Conservation (phyloP, 2,113 vertebrate species). For the Phoxinus phoxinus region DNA sequence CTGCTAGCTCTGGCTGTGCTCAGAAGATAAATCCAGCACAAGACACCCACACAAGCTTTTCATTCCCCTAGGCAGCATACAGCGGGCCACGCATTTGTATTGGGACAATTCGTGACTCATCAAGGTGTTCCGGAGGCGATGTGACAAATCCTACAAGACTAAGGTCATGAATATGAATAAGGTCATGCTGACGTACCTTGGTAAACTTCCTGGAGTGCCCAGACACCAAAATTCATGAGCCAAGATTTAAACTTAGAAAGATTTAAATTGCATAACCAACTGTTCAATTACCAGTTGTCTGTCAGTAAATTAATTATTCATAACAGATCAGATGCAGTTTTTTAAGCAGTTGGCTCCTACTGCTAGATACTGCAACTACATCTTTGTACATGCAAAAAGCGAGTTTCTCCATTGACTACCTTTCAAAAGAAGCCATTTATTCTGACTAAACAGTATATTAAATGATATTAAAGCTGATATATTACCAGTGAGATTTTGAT, state of each 20-base stretch:
- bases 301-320: not conserved
- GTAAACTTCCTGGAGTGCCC: not conserved
- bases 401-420: not conserved
- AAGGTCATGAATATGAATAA: slow-evolving; percentile 34
- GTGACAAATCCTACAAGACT: slow-evolving; percentile 53
- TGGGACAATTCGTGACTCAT: slow-evolving; percentile 65
- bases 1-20: slow-evolving; percentile 37
- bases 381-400: not conserved
- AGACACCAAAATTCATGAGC: not conserved
- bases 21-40: slow-evolving; percentile 54
- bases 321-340: too few species aligned
- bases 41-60: slow-evolving; percentile 62
- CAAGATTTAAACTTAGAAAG: not conserved
- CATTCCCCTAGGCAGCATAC: slow-evolving; percentile 53
- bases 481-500: too few species aligned
- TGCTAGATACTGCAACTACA: not conserved
- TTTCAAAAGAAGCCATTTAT: not conserved
- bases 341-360: not conserved
- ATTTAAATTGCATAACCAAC: not conserved
- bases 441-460: too few species aligned
- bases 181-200: slow-evolving; percentile 4
- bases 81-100: slow-evolving; percentile 52
- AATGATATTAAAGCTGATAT: too few species aligned
- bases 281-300: not conserved
- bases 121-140: slow-evolving; percentile 43